phyloP scores from a whole-genome alignment of 92 coral and sea anemone genomes.

The Epizoanthus scotinus region DNA sequence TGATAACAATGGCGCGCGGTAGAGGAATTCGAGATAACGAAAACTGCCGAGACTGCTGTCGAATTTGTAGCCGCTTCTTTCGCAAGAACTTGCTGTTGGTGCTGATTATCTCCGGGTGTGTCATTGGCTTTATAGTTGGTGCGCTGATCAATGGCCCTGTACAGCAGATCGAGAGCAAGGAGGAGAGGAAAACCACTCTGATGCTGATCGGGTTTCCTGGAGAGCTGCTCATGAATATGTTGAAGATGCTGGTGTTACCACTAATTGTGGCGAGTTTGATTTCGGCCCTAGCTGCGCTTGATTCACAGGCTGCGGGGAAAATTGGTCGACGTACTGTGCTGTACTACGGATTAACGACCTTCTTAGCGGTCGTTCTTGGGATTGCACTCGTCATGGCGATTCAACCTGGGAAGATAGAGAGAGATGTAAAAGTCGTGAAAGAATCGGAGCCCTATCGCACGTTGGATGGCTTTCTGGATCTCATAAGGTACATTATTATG shows the following conservation, averaged over 20 bases:
- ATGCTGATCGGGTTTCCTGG: slow-evolving; percentile 77
- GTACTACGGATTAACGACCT: slow-evolving; percentile 66
- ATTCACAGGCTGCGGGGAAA: slow-evolving; percentile 67
- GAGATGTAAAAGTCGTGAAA: neutral
- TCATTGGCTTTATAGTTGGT: slow-evolving; percentile 83
- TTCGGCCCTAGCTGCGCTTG: slow-evolving; percentile 74
- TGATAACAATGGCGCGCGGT: neutral
- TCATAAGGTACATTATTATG: slow-evolving; percentile 54
- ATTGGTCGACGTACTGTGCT: slow-evolving; percentile 78
- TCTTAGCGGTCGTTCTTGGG: slow-evolving; percentile 69
- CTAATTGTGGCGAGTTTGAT: slow-evolving; percentile 74
- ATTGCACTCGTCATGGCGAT: slow-evolving; percentile 68
- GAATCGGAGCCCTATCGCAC: slow-evolving; percentile 65
- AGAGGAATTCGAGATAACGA: neutral
- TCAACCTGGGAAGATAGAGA: slow-evolving; percentile 62
- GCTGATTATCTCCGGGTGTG: slow-evolving; percentile 75
- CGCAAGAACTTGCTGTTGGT: slow-evolving; percentile 72
- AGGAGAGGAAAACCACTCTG: slow-evolving; percentile 62
- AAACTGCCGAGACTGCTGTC: slow-evolving; percentile 39
- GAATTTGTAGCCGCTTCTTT: slow-evolving; percentile 40
- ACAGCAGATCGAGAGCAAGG: slow-evolving; percentile 58
- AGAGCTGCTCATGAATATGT: slow-evolving; percentile 77
- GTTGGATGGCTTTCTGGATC: slow-evolving; percentile 71
- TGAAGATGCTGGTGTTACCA: slow-evolving; percentile 79
- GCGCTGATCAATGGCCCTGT: slow-evolving; percentile 72